A percentile compares a stretch with the other conserved stretches of the same genome.
These are phyloP conservation scores for Pyralis farinalis DNA, from an alignment of 2,888 invertebrate species.

Conservation along the genomic window DNA sequence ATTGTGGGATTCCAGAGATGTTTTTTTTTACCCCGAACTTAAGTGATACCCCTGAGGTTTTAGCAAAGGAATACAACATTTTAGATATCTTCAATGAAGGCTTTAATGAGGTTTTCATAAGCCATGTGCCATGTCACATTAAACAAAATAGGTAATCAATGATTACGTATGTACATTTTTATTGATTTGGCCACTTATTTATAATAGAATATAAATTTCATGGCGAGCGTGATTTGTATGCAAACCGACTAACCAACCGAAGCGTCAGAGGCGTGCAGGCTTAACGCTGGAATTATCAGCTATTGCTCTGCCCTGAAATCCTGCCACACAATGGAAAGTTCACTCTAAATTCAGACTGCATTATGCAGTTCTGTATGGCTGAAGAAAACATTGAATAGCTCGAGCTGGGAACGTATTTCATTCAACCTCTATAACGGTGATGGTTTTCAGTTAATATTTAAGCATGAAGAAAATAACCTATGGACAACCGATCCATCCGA, in stretches of 20 bases:
- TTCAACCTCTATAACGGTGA: too few relatives aligned
- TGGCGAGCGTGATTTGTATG: conserved; percentile 3
- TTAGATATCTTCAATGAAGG: too few relatives aligned
- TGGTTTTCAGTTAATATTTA: too few relatives aligned
- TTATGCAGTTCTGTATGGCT: neutral
- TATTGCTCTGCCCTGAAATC: neutral
- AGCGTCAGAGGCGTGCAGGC: too few relatives aligned
- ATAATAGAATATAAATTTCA: conserved; percentile 6
- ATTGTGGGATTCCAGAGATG: too few relatives aligned
- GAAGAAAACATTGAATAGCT: neutral
- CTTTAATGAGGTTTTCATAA: too few relatives aligned
- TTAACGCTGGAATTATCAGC: neutral
- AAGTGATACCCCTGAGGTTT: too few relatives aligned
- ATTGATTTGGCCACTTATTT: conserved; percentile 2
- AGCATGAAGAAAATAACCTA: too few relatives aligned
- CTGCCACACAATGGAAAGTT: neutral
- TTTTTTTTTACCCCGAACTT: too few relatives aligned
- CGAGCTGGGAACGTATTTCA: neutral
- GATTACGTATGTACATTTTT: neutral
- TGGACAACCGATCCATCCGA: too few relatives aligned
- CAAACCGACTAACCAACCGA: neutral
- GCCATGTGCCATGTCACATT: too few relatives aligned
- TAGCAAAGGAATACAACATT: too few relatives aligned
- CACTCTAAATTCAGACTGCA: neutral
- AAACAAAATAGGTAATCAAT: neutral